A percentile compares a stretch with the other conserved stretches of the same genome.
phyloP scores from a whole-genome alignment of 2,797 vertebrate species.

The Aldrovandia affinis region DNA sequence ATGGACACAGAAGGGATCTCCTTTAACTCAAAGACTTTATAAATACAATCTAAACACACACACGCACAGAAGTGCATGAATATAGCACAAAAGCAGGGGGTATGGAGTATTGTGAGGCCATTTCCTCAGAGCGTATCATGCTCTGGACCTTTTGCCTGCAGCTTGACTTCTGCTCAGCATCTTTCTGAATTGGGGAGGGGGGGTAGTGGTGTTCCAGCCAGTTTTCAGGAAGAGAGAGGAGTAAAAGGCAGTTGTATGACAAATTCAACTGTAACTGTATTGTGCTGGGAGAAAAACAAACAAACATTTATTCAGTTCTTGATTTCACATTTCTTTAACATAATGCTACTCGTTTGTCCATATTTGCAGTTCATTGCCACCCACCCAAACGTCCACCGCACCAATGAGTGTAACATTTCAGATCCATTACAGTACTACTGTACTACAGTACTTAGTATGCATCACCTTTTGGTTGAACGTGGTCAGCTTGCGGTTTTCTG shows the following conservation, averaged over 20 bases:
- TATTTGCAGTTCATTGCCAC: neutral
- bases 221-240: neutral
- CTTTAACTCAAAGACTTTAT: neutral
- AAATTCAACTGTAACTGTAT: neutral
- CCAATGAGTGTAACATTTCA: neutral
- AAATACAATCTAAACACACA: conserved; percentile 55
- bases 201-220: neutral
- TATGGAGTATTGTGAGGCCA: too few relatives aligned
- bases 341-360: too few relatives aligned
- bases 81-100: too few relatives aligned
- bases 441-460: neutral
- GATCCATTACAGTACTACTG: neutral
- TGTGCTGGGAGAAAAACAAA: neutral
- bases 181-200: neutral
- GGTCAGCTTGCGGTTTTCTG: neutral
- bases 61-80: conserved; percentile 30
- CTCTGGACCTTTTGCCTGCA: neutral
- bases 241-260: neutral
- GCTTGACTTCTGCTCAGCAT: neutral
- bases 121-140: neutral
- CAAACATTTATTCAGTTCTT: neutral
- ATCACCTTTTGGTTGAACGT: neutral
- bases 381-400: neutral
- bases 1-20: neutral
- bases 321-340: neutral